Evolutionary conservation across 2,888 invertebrate genomes (phyloP).

Genomic region (Lumbricus terrestris): DNA sequence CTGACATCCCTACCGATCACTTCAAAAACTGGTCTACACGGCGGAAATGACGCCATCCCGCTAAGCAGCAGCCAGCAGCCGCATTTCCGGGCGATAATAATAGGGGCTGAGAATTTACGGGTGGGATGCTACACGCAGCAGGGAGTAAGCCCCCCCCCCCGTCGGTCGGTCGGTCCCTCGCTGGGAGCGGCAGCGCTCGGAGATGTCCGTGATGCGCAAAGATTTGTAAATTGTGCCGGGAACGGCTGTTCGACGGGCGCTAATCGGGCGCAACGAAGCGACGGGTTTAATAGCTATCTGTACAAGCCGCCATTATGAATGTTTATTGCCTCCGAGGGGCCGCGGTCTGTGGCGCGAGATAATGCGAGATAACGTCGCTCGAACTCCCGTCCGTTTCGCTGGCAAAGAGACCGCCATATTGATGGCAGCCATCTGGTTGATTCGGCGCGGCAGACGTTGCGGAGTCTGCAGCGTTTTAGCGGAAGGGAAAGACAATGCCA

Average conservation of each 20-base stretch:
- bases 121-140: background rate
- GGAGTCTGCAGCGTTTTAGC: background rate
- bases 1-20: background rate
- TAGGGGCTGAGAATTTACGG: background rate
- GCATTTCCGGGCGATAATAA: background rate
- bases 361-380: background rate
- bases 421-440: background rate
- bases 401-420: conserved; percentile 3
- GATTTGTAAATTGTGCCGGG: conserved; percentile 3
- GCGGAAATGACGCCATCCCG: background rate
- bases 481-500: background rate
- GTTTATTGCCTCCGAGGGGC: background rate
- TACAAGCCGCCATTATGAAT: conserved; percentile 3
- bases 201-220: background rate
- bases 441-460: background rate
- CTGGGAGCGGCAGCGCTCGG: background rate
- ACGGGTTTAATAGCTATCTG: conserved; percentile 3
- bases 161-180: background rate
- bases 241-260: background rate
- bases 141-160: background rate
- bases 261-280: background rate
- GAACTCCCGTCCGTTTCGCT: background rate
- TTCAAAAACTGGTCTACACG: background rate
- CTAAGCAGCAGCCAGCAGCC: too few species aligned
- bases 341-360: background rate